phyloP scores from a whole-genome alignment of 2,888 invertebrate genomes.

The Ormyrus pomaceus region DNA sequence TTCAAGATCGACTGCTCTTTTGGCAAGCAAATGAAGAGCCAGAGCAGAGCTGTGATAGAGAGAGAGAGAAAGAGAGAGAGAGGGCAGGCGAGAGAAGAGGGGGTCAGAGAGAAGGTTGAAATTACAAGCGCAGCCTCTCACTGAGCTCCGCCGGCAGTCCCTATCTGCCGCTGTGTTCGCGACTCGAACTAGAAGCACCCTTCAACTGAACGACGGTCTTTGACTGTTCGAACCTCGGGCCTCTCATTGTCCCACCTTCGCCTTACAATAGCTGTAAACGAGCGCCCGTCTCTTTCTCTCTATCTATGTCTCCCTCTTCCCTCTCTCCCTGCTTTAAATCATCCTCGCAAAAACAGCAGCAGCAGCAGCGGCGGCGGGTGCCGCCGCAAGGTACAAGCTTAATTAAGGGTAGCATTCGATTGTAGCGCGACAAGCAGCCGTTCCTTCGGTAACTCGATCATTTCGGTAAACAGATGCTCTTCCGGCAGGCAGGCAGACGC shows the following conservation, averaged over 20 bases:
- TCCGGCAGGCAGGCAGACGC: background rate
- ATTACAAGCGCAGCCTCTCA: background rate
- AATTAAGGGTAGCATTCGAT: conserved; percentile 66
- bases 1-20: background rate
- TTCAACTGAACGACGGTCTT: conserved; percentile 28
- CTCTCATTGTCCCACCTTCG: conserved; percentile 43
- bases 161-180: background rate
- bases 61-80: no score
- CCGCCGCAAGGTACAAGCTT: conserved; percentile 55
- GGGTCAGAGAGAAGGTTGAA: background rate
- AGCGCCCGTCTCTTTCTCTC: conserved; percentile 14
- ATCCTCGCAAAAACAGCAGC: no score
- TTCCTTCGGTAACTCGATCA: conserved; percentile 59
- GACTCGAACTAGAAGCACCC: conserved; percentile 11
- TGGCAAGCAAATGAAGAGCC: background rate
- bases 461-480: conserved; percentile 62
- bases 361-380: background rate
- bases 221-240: conserved; percentile 33
- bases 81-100: no score
- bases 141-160: background rate
- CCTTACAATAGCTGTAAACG: conserved; percentile 52
- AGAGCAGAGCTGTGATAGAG: no score
- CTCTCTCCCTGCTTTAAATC: no score
- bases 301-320: no score
- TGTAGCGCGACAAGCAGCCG: conserved; percentile 16